Conservation (phyloP, 2,888 invertebrate genomes). For the Shargacucullia verbasci region DNA sequence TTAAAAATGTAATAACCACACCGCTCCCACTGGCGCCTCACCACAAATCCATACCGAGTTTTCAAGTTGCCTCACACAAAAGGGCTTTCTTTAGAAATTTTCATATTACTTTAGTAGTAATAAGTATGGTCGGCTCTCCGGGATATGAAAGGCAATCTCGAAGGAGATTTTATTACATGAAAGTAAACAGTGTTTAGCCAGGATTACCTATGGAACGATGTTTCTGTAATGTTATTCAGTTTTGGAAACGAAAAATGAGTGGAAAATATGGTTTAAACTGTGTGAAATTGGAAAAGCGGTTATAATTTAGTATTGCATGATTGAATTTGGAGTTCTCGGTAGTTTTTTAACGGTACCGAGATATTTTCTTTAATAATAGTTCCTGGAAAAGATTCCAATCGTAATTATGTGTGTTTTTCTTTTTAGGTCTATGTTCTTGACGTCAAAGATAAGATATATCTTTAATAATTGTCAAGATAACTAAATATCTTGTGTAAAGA, state of each 20-base stretch:
- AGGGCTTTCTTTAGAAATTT: slow-evolving; percentile 74
- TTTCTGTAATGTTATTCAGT: slow-evolving; percentile 9
- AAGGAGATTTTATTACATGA: slow-evolving; percentile 54
- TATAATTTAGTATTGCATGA: too few relatives aligned
- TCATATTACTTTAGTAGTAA: slow-evolving; percentile 75
- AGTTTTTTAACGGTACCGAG: too few relatives aligned
- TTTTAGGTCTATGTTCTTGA: too few relatives aligned
- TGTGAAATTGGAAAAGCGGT: background rate
- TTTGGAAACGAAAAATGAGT: slow-evolving; percentile 4
- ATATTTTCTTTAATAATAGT: too few relatives aligned
- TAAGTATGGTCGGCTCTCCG: slow-evolving; percentile 59
- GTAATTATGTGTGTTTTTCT: too few relatives aligned
- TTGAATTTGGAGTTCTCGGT: too few relatives aligned
- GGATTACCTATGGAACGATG: slow-evolving; percentile 28
- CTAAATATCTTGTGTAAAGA: too few relatives aligned
- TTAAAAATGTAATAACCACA: background rate
- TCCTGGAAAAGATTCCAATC: too few relatives aligned
- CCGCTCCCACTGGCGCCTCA: slow-evolving; percentile 45
- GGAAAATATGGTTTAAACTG: slow-evolving; percentile 2
- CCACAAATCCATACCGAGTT: slow-evolving; percentile 57
- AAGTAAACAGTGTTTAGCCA: slow-evolving; percentile 41
- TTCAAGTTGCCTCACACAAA: slow-evolving; percentile 70
- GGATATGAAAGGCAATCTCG: slow-evolving; percentile 55
- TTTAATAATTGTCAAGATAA: too few relatives aligned
- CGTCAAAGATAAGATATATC: too few relatives aligned